phyloP scores from a whole-genome alignment of 2,888 invertebrate genomes.

The Dexiosoma caninum region DNA sequence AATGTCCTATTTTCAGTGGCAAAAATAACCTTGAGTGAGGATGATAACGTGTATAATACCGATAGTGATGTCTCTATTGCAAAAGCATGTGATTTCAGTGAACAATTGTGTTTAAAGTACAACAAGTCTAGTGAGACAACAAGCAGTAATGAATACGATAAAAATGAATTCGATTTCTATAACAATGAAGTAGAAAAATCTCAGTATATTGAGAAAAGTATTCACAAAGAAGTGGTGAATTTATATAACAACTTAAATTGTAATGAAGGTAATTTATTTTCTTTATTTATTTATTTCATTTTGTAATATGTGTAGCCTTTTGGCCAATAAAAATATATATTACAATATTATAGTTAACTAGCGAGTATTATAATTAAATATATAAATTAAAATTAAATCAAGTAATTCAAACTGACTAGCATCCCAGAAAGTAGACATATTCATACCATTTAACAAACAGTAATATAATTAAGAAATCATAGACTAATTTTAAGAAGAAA shows the following conservation, averaged over 20 bases:
- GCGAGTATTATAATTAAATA: no score
- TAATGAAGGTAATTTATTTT: neutral
- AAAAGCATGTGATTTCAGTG: slow-evolving; percentile 14
- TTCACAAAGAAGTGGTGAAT: neutral
- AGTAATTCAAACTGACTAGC: no score
- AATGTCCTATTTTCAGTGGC: slow-evolving; percentile 48
- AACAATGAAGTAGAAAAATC: neutral
- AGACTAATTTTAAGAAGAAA: no score
- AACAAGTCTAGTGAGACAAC: neutral
- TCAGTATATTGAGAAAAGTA: neutral
- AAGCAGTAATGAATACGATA: neutral
- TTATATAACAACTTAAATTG: neutral
- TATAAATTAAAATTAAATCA: no score
- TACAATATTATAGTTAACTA: no score
- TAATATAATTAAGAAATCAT: no score
- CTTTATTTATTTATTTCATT: no score
- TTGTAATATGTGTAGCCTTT: no score
- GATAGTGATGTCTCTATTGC: slow-evolving; percentile 37
- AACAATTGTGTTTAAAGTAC: neutral
- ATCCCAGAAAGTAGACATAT: no score
- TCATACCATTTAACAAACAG: no score
- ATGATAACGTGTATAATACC: slow-evolving; percentile 25
- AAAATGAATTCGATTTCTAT: neutral
- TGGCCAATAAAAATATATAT: no score
- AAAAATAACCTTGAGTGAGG: slow-evolving; percentile 40